Evolutionary conservation across 2,888 invertebrate species (phyloP), one percentile per base, ranked within the genome.

Genomic region (Philhelius pedissequus): DNA sequence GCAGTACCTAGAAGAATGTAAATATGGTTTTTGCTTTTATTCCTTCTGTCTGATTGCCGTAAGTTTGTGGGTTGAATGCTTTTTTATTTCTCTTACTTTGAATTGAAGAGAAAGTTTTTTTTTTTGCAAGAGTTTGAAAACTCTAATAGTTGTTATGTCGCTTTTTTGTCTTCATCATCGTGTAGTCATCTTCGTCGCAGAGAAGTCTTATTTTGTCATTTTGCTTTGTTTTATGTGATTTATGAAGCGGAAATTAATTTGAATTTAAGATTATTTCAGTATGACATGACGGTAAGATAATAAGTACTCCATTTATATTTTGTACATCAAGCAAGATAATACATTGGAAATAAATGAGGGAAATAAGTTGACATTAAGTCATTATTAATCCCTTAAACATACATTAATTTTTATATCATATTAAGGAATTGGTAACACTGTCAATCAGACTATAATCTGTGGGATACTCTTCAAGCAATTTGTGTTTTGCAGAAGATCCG

Each of bases 161-260:
- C 48, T 38, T 35, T 35, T 60, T 60, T 9, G n/a, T 11, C 13
- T n/a, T 13, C n/a, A 13, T 43, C 13, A 1, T 1, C 18, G 20
- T 52, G 15, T 40, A 3, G 43, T 45, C 7, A 3, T n/a, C 1
- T 5, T 15, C 18, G n/a, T 60, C 43, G 7, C 18, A 32, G 11
- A 62, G 18, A 27, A 18, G 13, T 43, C 62, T 62, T 13, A 27
- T 62, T 25, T 48, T 52, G 43, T 35, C 50, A 58, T 30, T 45
- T 62, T 38, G 22, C 52, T 68, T 69, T 38, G 62, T 71, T 71
- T 77, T 64, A 66, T 80, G 74, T 64, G 80, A 80, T 82, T 77
- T 77, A 82, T 82, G 77, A 77, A 71, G 77, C 77, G 71, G 71
- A 77, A 77, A 75, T 80, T 80, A 74, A 80, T 80, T 75, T 62